Conservation (phyloP, 64 coral and sea anemone genomes). For the Trachythela sp. region DNA sequence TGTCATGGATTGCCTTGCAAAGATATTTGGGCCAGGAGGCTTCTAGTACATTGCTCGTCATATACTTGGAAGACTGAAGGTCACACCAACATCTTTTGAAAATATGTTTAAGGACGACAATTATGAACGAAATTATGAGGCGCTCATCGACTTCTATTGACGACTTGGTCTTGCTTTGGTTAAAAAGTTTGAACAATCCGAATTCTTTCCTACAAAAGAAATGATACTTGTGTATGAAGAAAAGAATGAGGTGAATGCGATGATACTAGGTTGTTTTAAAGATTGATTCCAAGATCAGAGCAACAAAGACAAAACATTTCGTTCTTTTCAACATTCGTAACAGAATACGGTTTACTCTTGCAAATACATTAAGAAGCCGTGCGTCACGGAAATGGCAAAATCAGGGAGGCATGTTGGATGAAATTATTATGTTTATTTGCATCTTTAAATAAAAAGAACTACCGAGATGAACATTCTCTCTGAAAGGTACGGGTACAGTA, state of each 20-base stretch:
- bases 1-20: neutral
- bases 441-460: neutral
- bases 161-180: too few species aligned
- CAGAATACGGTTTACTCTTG: neutral
- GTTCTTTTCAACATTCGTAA: neutral
- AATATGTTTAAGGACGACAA: too few species aligned
- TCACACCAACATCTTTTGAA: neutral
- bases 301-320: neutral
- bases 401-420: neutral
- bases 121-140: too few species aligned
- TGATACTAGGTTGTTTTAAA: neutral
- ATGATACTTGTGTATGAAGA: neutral
- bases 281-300: neutral
- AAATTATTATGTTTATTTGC: neutral
- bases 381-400: neutral
- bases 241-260: neutral
- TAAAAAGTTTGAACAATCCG: neutral
- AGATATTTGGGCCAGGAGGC: neutral
- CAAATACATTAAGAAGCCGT: neutral
- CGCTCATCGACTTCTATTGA: too few species aligned
- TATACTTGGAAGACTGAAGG: neutral
- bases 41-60: neutral
- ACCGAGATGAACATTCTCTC: neutral
- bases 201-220: neutral
- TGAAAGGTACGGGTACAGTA: too few species aligned